These are phyloP conservation scores for Ceyx cyanopectus DNA, from an alignment of 2,113 vertebrate genomes.

Conservation along the genomic window DNA sequence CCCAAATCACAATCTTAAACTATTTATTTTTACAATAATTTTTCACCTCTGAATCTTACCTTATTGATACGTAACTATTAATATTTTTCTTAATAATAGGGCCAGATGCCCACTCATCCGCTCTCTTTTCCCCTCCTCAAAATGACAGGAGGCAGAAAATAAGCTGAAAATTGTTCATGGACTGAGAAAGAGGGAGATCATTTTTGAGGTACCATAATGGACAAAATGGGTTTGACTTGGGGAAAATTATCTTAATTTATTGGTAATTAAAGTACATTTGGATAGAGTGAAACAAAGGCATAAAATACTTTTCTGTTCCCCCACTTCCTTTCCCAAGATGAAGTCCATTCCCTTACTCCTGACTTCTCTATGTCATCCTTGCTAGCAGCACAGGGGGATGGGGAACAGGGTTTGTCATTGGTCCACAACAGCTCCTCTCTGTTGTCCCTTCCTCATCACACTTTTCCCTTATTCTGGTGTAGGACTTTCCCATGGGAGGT, in stretches of 20 bases:
- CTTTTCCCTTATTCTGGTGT: neutral
- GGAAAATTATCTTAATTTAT: neutral
- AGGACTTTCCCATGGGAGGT: rapidly evolving
- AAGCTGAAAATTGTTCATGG: neutral
- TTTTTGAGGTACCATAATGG: neutral
- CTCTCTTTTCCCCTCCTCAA: neutral
- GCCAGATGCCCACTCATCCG: neutral
- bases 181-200: neutral
- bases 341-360: neutral
- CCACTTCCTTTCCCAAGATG: rapidly evolving
- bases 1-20: neutral
- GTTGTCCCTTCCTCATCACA: neutral
- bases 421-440: neutral
- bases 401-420: rapidly evolving
- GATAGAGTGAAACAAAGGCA: neutral
- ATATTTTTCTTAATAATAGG: neutral
- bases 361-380: rapidly evolving
- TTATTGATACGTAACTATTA: neutral
- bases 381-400: neutral
- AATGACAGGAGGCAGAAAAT: neutral
- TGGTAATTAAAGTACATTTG: neutral
- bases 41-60: neutral
- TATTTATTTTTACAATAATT: neutral
- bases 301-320: neutral
- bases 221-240: neutral